Base-by-base conservation (phyloP, 2,888 invertebrate genomes). In the Hesperia comma region DNA sequence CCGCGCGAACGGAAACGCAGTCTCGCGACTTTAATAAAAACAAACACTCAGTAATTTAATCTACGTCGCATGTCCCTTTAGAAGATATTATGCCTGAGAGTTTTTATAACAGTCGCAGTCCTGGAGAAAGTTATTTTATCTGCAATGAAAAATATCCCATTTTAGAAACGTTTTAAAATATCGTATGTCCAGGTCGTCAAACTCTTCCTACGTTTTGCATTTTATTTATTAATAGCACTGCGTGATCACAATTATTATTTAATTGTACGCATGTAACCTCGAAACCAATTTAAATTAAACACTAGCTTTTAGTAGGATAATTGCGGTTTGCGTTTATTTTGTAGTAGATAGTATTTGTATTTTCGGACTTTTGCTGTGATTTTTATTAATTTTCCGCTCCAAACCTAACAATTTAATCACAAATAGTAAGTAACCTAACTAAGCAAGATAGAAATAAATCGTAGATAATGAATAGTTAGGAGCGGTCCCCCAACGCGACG, bases 1-100 rank as follows among this genome's bases (percentile, higher is more conserved):
- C 40, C 6, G 46, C 8, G 21, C 6, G 41, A 26, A 58, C 58
- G 58, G 58, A 60, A 60, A 46, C 46, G 58, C 58, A 60, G 46
- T 60, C 51, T 37, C 61, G 60, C 54, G 19, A 37, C 60, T 60
- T 60, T 66, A 60, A 60, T 66, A 66, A 66, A 66, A 66, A 66
- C 60, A 66, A 60, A 60, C 60, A 54, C 43, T 14, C 26, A 53
- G 64, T 60, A 60, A 66, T 58, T 66, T 43, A 66, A 66, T 66
- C 66, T 60, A 43, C 64, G 54, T 58, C 66, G 60, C 60, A 54
- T 60, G 66, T 66, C 58, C 58, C 60, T 63, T 60, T 66, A 53
- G 33, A 12, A 54, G 64, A 66, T 53, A 51, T 58, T 66, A 66
- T 53, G 49, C 40, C 14, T 21, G 41, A 58, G 53, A 54, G 64